These are phyloP conservation scores for Ypsolopha sequella DNA, from an alignment of 2,888 invertebrate genomes.

Conservation along the genomic window DNA sequence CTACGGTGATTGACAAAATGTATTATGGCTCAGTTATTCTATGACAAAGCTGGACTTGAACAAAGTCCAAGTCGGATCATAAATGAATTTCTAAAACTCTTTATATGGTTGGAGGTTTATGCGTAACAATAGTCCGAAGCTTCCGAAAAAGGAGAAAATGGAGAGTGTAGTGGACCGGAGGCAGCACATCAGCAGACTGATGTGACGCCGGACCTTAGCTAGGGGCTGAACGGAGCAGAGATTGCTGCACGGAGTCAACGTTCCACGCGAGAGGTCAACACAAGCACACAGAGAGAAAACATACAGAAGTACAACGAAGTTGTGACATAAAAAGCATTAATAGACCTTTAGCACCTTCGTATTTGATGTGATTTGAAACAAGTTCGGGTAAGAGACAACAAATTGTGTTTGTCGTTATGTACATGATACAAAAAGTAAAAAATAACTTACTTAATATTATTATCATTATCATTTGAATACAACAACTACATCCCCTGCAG, in stretches of 20 bases:
- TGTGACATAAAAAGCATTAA: conserved; percentile 58
- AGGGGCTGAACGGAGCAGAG: neutral
- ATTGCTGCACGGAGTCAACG: neutral
- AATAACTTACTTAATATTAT: conserved; percentile 72
- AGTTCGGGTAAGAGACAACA: conserved; percentile 59
- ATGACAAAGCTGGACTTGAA: too few relatives aligned
- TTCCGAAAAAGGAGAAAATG: too few relatives aligned
- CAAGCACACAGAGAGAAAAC: neutral
- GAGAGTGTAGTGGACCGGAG: neutral
- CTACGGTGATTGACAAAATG: too few relatives aligned
- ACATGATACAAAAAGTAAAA: conserved; percentile 70
- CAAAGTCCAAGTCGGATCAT: too few relatives aligned
- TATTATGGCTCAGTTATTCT: too few relatives aligned
- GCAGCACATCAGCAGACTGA: neutral
- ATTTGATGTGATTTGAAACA: conserved; percentile 41
- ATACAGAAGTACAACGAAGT: conserved; percentile 17
- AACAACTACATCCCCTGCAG: conserved; percentile 64
- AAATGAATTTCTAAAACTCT: too few relatives aligned
- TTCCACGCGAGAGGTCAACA: neutral
- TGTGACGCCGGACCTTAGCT: too few relatives aligned
- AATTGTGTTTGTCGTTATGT: conserved; percentile 60
- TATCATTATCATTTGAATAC: conserved; percentile 66
- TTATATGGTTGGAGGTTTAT: too few relatives aligned
- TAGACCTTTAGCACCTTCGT: conserved; percentile 67
- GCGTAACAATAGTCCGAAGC: neutral